phyloP scores from a whole-genome alignment of 2,888 invertebrate species.

The Ametastegia equiseti region DNA sequence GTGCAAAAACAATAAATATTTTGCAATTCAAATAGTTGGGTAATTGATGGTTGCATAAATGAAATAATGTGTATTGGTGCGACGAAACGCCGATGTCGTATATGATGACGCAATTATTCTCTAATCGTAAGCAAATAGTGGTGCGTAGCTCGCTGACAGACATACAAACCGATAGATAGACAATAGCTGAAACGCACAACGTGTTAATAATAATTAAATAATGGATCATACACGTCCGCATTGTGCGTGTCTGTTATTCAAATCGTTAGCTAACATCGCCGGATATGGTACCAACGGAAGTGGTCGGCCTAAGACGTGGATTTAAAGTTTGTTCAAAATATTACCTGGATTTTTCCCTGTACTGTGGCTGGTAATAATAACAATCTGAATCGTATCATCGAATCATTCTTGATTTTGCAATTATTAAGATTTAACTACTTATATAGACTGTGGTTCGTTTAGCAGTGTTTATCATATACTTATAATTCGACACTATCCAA shows the following conservation, averaged over 20 bases:
- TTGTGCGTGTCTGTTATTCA: not conserved
- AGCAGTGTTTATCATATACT: no score
- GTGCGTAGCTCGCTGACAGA: not conserved
- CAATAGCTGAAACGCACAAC: not conserved
- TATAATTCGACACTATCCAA: no score
- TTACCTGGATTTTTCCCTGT: no score
- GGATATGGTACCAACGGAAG: constrained; percentile 32
- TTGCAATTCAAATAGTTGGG: constrained; percentile 19
- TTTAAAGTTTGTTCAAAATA: not conserved
- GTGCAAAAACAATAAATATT: constrained; percentile 12
- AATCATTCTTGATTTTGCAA: no score
- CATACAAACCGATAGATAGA: not conserved
- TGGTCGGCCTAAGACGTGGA: not conserved
- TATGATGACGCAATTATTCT: not conserved
- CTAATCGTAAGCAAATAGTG: not conserved
- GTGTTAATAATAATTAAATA: constrained; percentile 7
- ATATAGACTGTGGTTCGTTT: no score
- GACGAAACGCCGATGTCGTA: not conserved
- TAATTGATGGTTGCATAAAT: constrained; percentile 19
- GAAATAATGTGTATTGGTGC: not conserved
- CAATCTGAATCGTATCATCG: no score
- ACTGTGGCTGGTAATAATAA: no score
- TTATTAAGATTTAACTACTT: no score
- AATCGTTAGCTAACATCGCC: not conserved
- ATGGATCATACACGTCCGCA: not conserved